These are phyloP conservation scores for Nicator chloris DNA, from an alignment of 2,113 vertebrate species.

Conservation along the genomic window DNA sequence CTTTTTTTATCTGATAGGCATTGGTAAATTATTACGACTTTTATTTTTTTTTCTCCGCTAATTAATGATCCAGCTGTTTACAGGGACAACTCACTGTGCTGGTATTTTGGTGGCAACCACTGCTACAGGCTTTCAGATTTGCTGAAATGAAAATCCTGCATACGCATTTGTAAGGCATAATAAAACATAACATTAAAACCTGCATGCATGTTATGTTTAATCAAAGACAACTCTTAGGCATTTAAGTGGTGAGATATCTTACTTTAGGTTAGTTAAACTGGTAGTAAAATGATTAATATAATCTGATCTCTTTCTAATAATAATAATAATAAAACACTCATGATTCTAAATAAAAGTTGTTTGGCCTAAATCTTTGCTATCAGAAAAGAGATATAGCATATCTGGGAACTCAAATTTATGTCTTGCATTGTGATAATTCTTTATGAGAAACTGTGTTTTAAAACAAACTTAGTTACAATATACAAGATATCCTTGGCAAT, in stretches of 20 bases:
- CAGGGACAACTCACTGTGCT: slow-evolving; percentile 68
- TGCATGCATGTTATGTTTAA: slow-evolving; percentile 70
- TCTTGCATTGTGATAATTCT: slow-evolving; percentile 70
- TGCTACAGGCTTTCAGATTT: slow-evolving; percentile 66
- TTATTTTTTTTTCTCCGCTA: slow-evolving; percentile 17
- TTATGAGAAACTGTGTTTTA: slow-evolving; percentile 72
- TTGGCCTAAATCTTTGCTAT: slow-evolving; percentile 70
- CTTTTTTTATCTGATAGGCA: background rate
- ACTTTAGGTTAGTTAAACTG: slow-evolving; percentile 66
- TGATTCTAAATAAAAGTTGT: slow-evolving; percentile 61
- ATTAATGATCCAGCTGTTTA: slow-evolving; percentile 73
- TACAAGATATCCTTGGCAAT: slow-evolving; percentile 68
- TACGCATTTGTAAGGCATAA: slow-evolving; percentile 60
- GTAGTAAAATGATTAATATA: slow-evolving; percentile 60
- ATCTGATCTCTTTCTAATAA: slow-evolving; percentile 69
- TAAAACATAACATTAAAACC: slow-evolving; percentile 65
- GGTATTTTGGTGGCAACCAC: slow-evolving; percentile 68
- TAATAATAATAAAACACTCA: slow-evolving; percentile 60
- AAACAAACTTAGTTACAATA: slow-evolving; percentile 54
- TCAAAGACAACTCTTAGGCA: slow-evolving; percentile 63
- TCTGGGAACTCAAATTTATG: slow-evolving; percentile 64
- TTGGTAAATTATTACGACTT: slow-evolving; percentile 1
- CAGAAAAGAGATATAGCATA: slow-evolving; percentile 61
- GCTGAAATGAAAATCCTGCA: slow-evolving; percentile 62
- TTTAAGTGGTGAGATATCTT: slow-evolving; percentile 70